Conservation (phyloP, 2,797 vertebrate genomes). For the Tragelaphus oryx region DNA sequence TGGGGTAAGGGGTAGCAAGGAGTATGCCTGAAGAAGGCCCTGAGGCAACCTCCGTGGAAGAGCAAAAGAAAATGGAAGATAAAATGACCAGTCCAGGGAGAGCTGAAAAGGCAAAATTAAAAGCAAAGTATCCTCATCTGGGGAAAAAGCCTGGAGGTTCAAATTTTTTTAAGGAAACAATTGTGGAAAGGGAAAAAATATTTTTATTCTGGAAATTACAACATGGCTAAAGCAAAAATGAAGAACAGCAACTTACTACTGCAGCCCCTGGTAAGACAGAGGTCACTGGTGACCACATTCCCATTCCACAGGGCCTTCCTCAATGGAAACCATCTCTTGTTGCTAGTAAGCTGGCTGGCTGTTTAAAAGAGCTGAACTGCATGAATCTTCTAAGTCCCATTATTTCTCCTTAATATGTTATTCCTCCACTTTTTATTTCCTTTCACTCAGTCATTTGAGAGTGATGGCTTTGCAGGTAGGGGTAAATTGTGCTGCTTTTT, state of each 20-base stretch:
- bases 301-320: neutral
- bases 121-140: conserved; percentile 83
- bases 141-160: conserved; percentile 96
- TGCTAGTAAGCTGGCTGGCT: conserved; percentile 93
- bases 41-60: conserved; percentile 85
- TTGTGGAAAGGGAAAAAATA: conserved; percentile 89
- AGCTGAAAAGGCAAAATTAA: conserved; percentile 91
- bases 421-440: conserved; percentile 74
- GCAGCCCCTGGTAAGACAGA: conserved; percentile 91
- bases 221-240: conserved; percentile 99
- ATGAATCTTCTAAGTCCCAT: conserved; percentile 69
- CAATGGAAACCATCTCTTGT: conserved; percentile 93
- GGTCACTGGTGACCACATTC: neutral
- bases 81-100: conserved; percentile 94
- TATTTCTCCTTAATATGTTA: conserved; percentile 77
- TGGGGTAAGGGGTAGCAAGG: conserved; percentile 27
- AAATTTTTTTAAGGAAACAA: conserved; percentile 84
- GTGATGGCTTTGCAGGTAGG: conserved; percentile 84
- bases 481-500: conserved; percentile 82
- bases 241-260: conserved; percentile 95
- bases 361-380: conserved; percentile 83
- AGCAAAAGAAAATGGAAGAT: conserved; percentile 95
- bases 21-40: conserved; percentile 89
- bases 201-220: conserved; percentile 99
- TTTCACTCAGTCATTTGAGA: conserved; percentile 85